phyloP scores from a whole-genome alignment of 2,113 vertebrate genomes.

The Scomber scombrus region DNA sequence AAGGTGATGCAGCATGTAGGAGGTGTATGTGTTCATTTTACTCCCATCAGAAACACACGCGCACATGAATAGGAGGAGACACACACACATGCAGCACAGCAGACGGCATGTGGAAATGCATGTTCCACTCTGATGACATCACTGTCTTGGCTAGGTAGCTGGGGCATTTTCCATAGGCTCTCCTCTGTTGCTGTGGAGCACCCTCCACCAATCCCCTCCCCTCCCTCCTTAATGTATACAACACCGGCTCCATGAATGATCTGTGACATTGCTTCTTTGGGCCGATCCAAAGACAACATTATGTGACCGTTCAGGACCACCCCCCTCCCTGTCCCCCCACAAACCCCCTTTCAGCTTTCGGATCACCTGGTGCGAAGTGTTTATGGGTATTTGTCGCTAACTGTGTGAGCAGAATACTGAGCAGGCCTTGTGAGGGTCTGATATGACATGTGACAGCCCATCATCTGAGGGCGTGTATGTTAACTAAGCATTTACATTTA shows the following conservation, averaged over 20 bases:
- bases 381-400: slow-evolving; percentile 66
- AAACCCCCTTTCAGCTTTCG: slow-evolving; percentile 30
- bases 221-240: slow-evolving; percentile 79
- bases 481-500: slow-evolving; percentile 67
- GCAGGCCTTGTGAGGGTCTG: slow-evolving; percentile 44
- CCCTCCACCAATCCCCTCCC: slow-evolving; percentile 80
- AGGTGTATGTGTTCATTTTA: slow-evolving; percentile 25
- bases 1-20: slow-evolving; percentile 77
- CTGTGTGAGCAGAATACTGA: slow-evolving; percentile 63
- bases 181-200: slow-evolving; percentile 84
- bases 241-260: slow-evolving; percentile 78
- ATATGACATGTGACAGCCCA: slow-evolving; percentile 67
- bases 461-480: slow-evolving; percentile 56
- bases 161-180: slow-evolving; percentile 84
- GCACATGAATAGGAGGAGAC: slow-evolving; percentile 11
- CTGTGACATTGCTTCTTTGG: slow-evolving; percentile 72
- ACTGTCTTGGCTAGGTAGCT: slow-evolving; percentile 67
- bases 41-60: slow-evolving; percentile 28
- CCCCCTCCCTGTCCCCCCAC: not conserved
- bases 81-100: slow-evolving; percentile 37
- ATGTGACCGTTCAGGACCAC: slow-evolving; percentile 57
- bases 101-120: slow-evolving; percentile 65
- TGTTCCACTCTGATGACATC: slow-evolving; percentile 84
- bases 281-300: slow-evolving; percentile 79
- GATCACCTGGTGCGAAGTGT: slow-evolving; percentile 45